A percentile compares a stretch with the other conserved stretches of the same genome.
Evolutionary conservation across 2,113 vertebrate species (phyloP).

Genomic region (Lepus timidus): DNA sequence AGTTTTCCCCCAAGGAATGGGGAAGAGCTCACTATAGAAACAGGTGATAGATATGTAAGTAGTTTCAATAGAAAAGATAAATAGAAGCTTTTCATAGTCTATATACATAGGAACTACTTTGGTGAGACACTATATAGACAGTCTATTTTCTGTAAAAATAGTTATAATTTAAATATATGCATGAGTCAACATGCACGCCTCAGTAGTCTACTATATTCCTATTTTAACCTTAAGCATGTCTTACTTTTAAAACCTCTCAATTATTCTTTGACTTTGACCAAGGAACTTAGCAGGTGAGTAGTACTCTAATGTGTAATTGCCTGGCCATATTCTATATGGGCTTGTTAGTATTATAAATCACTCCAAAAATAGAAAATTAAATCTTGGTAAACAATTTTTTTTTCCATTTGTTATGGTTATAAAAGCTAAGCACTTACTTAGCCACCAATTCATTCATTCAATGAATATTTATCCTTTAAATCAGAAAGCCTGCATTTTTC

Average conservation of each 20-base stretch:
- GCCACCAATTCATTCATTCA: background rate
- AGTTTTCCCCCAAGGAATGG: background rate
- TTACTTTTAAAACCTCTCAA: conserved; percentile 3
- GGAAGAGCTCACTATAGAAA: background rate
- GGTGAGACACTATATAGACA: background rate
- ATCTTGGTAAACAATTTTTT: background rate
- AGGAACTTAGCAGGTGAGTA: background rate
- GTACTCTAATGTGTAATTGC: background rate
- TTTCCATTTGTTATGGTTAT: background rate
- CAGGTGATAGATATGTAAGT: background rate
- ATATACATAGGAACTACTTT: background rate
- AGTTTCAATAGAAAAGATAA: background rate
- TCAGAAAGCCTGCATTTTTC: conserved; percentile 23
- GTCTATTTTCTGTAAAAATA: background rate
- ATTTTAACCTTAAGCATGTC: background rate
- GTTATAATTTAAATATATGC: background rate
- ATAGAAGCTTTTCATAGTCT: background rate
- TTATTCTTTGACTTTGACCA: conserved; percentile 1
- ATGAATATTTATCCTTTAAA: conserved; percentile 3
- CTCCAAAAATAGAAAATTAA: background rate
- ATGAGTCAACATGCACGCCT: background rate
- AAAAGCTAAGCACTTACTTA: background rate
- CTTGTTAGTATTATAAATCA: background rate
- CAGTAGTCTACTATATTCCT: background rate
- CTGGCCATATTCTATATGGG: background rate